Base-by-base conservation (phyloP, 2,888 invertebrate species). In the Omphaloscelis lunosa region DNA sequence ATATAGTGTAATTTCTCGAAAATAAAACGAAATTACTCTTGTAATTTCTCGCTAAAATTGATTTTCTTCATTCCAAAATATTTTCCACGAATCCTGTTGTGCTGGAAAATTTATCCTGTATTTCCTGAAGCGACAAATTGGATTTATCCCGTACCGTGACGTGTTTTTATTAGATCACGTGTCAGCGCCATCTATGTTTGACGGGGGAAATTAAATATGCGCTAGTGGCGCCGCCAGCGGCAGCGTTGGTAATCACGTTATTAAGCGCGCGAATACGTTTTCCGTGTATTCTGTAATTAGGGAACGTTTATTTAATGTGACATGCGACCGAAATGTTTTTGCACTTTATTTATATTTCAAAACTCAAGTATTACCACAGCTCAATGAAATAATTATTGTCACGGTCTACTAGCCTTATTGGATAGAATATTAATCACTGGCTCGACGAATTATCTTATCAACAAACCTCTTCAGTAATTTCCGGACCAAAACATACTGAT, bases 131-230 rank as follows among this genome's bases (percentile, higher is more conserved):
- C 88, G 87, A 82, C 84, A 91, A 92, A 93, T 93, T 92, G 86
- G 84, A 91, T 93, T 90, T 89, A 80, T 80, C 78, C 75, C 72
- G 85, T 82, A 82, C 77, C 83, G 80, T 78, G 82, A 77, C 84
- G 79, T 61, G 85, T 77, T 88, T 89, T 92, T 93, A 93, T 93
- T 93, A 89, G 86, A 93, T 94, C 87, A 85, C 39, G 61, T 84
- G 78, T 80, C 88, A 91, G 90, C 93, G 93, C 93, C 94, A 94
- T 94, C 94, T 94, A 88, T 91, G 88, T 88, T 89, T 88, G 80
- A 66, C n/a, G 75, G 61, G 79, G 90, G 91, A 91, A 90, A 93
- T 93, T 91, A 91, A 91, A 89, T 89, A 72, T 74, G 75, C 80
- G 74, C 73, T 69, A 41, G 84, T 84, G 72, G 86, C 86, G 89